Base-by-base conservation (phyloP, 1,140 invertebrate genomes). In the Thaumetopoea pityocampa region DNA sequence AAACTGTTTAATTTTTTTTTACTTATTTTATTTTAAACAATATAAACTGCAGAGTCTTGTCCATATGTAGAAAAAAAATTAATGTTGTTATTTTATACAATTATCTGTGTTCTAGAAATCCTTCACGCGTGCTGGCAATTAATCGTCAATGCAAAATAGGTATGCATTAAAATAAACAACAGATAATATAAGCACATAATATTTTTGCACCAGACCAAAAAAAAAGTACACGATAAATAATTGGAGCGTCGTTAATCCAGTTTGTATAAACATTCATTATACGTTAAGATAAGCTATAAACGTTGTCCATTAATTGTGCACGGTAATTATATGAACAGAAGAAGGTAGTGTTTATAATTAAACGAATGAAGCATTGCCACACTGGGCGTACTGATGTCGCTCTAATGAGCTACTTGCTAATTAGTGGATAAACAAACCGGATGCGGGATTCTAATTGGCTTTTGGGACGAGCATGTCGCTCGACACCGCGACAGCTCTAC, bases 371-470 rank as follows among this genome's bases (percentile, higher is more conserved):
- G 66, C 78, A 72, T 72, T 58, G 68, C 64, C 61, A 66, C 62
- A 62, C 64, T 71, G 50, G 51, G 70, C 63, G 64, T 77, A 77
- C 68, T 70, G 72, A 77, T 81, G 77, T 81, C 68, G 65, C 69
- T 74, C 72, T 82, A 82, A 82, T 82, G 78, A 82, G 71, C 58
- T 67, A 72, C 63, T 78, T 64, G 73, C 76, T 82, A 82, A 82
- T 80, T 82, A 82, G 78, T 62, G 78, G 70, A 80, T 74, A 76
- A 82, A 82, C 76, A 78, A 76, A 64, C 60, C 63, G 73, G 66
- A 74, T 76, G 68, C 69, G 59, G 60, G 65, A 79, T 80, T 77
- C 72, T 83, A 83, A 83, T 83, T 83, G 74, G 73, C 79, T 79
- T 83, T 78, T 74, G 70, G 76, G 74, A 73, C 59, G 70, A 66